Evolutionary conservation across 2,888 invertebrate genomes (phyloP), one percentile per base, ranked within the genome.

Genomic region (Malthinus seriepunctatus): DNA sequence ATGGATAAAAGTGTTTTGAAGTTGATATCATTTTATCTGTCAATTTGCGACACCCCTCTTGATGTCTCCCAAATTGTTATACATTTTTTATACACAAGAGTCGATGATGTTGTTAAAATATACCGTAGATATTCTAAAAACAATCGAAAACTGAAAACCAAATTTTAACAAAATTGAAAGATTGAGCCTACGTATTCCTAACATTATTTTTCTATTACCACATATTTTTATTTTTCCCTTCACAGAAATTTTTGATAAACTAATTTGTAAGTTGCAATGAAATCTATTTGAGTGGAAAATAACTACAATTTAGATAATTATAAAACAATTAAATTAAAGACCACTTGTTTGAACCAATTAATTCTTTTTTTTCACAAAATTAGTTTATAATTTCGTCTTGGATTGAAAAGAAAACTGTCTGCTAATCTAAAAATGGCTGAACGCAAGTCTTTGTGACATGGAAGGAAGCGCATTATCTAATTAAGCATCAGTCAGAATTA

Each of bases 401-500:
- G 58, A 52, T 58, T 53, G 52, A 46, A 53, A 48, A 42, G 51
- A 49, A 48, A 44, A 32, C 7, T 37, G 54, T 51, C 54, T 42
- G 39, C 39, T 53, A 38, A 11, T 37, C 46, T 59, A 54, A 51
- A 39, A 15, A 15, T 49, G 12, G 49, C n/a, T 33, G 35, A 58
- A 52, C 48, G 38, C 52, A 51, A 59, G 47, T 59, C 59, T 51
- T 59, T 63, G 58, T 60, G 51, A 60, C 60, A 55, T 59, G 63
- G 62, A 62, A 63, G 64, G 67, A 65, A 64, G 63, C 56, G 66
- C 71, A 72, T 74, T 75, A 76, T 75, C 73, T 73, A 74, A 76
- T 76, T 76, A 75, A 68, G 62, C 72, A 75, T 76, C 75, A 75
- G 73, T 76, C 75, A 74, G 75, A 71, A 75, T 76, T 73, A 75